Percentiles rank a stretch among this genome's conserved stretches.
phyloP scores from a whole-genome alignment of 2,888 invertebrate genomes.

The Amphipoea oculea region DNA sequence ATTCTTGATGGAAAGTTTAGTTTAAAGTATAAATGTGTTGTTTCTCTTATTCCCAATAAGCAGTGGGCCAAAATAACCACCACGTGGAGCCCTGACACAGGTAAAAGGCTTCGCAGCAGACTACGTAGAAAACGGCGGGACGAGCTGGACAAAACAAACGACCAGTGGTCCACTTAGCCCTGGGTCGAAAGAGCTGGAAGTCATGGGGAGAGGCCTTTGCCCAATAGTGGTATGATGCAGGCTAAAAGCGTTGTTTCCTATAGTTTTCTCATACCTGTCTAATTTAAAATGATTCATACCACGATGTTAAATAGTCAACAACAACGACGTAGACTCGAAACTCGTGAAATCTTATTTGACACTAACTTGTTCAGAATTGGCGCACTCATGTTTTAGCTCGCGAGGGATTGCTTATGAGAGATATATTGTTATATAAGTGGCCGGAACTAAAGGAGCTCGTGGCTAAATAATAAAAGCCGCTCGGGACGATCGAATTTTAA shows the following conservation, averaged over 20 bases:
- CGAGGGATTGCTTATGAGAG: not conserved
- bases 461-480: not conserved
- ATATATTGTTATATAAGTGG: too few species aligned
- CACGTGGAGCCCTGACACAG: too few species aligned
- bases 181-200: too few species aligned
- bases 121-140: too few species aligned
- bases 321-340: not conserved
- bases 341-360: constrained; percentile 35
- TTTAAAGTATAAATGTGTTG: not conserved
- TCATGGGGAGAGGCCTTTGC: too few species aligned
- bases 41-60: not conserved
- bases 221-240: too few species aligned
- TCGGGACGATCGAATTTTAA: not conserved
- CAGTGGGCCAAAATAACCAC: too few species aligned
- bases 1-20: not conserved
- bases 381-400: not conserved
- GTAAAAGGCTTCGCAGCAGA: too few species aligned
- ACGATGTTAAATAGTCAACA: not conserved
- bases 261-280: not conserved
- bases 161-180: too few species aligned
- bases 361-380: constrained; percentile 7
- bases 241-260: not conserved
- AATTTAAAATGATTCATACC: not conserved
- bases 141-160: too few species aligned
- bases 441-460: not conserved